Conservation (phyloP, 2,797 vertebrate genomes). For the Notolabrus celidotus region DNA sequence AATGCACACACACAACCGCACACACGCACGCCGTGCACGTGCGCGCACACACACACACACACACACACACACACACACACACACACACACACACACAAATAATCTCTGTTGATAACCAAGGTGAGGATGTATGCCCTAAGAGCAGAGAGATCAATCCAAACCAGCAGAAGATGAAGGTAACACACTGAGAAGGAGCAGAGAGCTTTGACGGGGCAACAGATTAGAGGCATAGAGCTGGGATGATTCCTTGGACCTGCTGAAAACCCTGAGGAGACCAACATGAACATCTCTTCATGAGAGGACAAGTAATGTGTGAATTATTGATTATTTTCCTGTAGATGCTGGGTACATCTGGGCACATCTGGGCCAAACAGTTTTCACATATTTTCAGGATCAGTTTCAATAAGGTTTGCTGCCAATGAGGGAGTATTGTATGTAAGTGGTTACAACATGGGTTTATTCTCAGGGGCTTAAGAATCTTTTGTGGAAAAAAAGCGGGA, state of each 20-base stretch:
- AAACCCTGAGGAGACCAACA: conserved; percentile 24
- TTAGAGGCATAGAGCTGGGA: conserved; percentile 20
- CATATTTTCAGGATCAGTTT: conserved; percentile 8
- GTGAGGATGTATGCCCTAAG: not conserved
- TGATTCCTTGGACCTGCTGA: conserved; percentile 33
- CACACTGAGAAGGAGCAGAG: conserved; percentile 5
- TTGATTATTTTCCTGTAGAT: conserved; percentile 51
- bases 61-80: not conserved
- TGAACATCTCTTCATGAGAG: conserved; percentile 17
- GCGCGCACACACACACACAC: too few relatives aligned
- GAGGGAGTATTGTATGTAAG: not conserved
- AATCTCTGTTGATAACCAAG: not conserved
- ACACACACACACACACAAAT: not conserved
- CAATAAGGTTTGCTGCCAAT: conserved; percentile 21
- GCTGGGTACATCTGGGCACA: conserved; percentile 1
- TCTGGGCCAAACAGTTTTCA: conserved; percentile 41
- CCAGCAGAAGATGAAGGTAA: conserved; percentile 20
- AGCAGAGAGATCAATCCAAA: conserved; percentile 29
- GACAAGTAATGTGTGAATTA: conserved; percentile 56
- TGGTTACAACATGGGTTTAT: not conserved
- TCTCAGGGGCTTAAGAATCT: not conserved
- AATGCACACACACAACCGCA: too few relatives aligned
- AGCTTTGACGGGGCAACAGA: conserved; percentile 24
- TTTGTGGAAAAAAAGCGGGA: not conserved
- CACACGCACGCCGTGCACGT: too few relatives aligned